Evolutionary conservation across 2,797 vertebrate genomes (phyloP), one percentile per base, ranked within the genome.

Genomic region (Bradypus variegatus): DNA sequence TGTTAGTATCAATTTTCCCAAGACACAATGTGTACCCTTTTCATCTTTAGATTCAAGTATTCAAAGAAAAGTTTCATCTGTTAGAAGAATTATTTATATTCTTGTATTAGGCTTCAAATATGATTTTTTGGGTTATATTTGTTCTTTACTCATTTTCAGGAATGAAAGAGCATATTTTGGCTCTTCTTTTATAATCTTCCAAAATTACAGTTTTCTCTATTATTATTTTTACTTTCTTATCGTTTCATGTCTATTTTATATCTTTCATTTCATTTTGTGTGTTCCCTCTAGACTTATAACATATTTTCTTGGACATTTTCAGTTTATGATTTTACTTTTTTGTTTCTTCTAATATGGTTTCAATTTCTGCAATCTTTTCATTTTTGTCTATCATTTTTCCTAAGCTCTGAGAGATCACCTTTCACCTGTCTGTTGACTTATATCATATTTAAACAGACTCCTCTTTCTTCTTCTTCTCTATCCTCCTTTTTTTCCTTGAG

Each of bases 221-320:
- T 81, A 8, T 85, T 70, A 27, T 33, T 86, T 91, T 81, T 88
- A 33, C 9, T 82, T 62, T 73, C 33, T 79, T 55, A 87, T 72
- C 41, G 8, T 45, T 65, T 94, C 72, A 31, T 89, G 82, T 55
- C 2, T 58, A 36, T 79, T 88, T 88, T 69, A 48, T 80, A 62
- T 48, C 55, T 86, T 93, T 67, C 31, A 69, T 80, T 90, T 88
- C n/a, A 82, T 92, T 82, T 90, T 72, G 41, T 75, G 29, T 58
- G 14, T 75, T 88, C 79, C 38, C 88, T 88, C 13, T 38, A 72
- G 48, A 19, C 21, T 80, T 31, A 70, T 64, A 53, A 67, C 60
- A 18, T 86, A 86, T 69, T 79, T 89, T 76, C 75, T 91, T 88
- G 41, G 25, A n/a, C 48, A 3, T 69, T 93, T 70, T 90, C 55